Base-by-base conservation (phyloP, 1,140 invertebrate genomes). In the Zaprionus gabonicus region DNA sequence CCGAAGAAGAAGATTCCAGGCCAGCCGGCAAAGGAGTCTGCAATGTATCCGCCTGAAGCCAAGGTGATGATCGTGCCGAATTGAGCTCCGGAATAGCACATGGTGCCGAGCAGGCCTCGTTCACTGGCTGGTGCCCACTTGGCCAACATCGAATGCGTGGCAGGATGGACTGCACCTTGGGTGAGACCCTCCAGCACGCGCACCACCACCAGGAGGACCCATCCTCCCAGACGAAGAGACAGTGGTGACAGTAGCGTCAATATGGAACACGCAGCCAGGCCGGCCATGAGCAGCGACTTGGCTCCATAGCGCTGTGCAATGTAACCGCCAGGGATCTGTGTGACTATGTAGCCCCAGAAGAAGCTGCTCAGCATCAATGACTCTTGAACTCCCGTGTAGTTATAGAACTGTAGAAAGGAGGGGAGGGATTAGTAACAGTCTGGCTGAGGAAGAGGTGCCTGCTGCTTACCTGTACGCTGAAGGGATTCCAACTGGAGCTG, bases 141-240 rank as follows among this genome's bases (percentile, higher is more conserved):
- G 0, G 97, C 95, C 58, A 98, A 93, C 20, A 98, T 92, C 0
- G 95, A 95, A 81, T 98, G 97, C 5, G 97, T 94, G 44, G 95
- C 95, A 0, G 97, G 97, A 90, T 97, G 96, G n/a, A 97, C 94
- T 5, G 97, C 95, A 27, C 97, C 97, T 93, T 98, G 95, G 44
- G 94, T 94, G 0, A 98, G 90, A 0, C 98, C 98, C 92, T 97
- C 95, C 0, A 96, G 71, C 0, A 97, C 94, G 41, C 97, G 94
- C 15, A 95, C 91, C 80, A 93, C 90, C 85, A 82, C 82, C n/a
- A 69, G 92, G 20, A 94, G 93, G 81, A 95, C 82, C 95, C 95
- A 96, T 17, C 94, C 95, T 3, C 95, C 94, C 10, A 80, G n/a
- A 5, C 76, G 62, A 15, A 91, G 67, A 0, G 73, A 73, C 1